A percentile compares a stretch with the other conserved stretches of the same genome.
These are phyloP conservation scores for Turritopsis rubra DNA, from an alignment of 30 jellyfish, hydroid and myxozoan species.

Conservation along the genomic window DNA sequence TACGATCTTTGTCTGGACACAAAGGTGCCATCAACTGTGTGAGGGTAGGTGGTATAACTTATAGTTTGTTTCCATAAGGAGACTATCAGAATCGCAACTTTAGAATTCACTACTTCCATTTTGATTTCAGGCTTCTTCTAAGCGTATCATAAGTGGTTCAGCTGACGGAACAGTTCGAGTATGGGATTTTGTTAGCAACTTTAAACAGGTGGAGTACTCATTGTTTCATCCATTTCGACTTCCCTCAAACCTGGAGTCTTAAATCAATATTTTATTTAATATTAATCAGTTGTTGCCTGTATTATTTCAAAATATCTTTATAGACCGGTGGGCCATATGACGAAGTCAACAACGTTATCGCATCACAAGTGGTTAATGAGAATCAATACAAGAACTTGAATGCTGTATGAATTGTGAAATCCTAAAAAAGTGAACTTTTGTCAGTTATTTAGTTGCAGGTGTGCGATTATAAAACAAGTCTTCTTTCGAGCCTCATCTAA, in stretches of 20 bases:
- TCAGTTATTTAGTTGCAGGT: too few species aligned
- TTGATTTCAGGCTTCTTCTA: conserved; percentile 46
- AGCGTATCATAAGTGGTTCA: conserved; percentile 72
- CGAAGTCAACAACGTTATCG: conserved; percentile 5
- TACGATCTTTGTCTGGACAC: conserved; percentile 79
- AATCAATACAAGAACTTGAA: background rate
- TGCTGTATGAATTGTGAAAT: background rate
- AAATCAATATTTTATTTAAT: too few species aligned
- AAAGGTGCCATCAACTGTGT: conserved; percentile 72
- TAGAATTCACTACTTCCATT: too few species aligned
- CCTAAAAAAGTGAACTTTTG: background rate
- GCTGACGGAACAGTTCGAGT: conserved; percentile 83
- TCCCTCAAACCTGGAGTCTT: background rate
- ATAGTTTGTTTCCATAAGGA: background rate
- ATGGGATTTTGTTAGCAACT: conserved; percentile 63
- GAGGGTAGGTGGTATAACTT: conserved; percentile 39
- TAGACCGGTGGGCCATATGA: conserved; percentile 24
- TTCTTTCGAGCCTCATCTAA: too few species aligned
- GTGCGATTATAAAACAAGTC: too few species aligned
- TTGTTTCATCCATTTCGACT: too few species aligned
- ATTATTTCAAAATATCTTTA: background rate
- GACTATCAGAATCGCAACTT: background rate
- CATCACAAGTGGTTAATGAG: conserved; percentile 5
- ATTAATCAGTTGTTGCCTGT: too few species aligned
- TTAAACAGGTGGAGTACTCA: conserved; percentile 48